These are phyloP conservation scores for Xylophagus ater DNA, from an alignment of 2,888 invertebrate genomes.

Conservation along the genomic window DNA sequence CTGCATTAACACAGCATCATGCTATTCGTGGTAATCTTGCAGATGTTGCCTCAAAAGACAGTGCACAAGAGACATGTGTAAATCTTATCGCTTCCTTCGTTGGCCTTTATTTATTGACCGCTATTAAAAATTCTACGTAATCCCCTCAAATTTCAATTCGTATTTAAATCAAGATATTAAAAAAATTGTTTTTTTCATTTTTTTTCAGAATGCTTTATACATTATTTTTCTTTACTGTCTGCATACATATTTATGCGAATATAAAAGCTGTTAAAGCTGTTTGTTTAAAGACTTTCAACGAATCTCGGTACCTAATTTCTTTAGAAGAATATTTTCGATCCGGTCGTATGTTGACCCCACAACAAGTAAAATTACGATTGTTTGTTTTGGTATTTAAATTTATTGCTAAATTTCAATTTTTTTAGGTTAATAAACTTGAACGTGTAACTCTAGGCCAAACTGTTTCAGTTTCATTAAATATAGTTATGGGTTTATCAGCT, in stretches of 20 bases:
- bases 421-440: slow-evolving; percentile 53
- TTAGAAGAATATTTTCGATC: slow-evolving; percentile 55
- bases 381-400: background rate
- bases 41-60: slow-evolving; percentile 87
- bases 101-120: slow-evolving; percentile 63
- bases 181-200: slow-evolving; percentile 12
- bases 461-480: slow-evolving; percentile 36
- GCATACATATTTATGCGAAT: slow-evolving; percentile 76
- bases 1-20: slow-evolving; percentile 89
- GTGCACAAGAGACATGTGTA: slow-evolving; percentile 93
- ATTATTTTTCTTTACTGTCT: slow-evolving; percentile 63
- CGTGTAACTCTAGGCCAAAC: slow-evolving; percentile 52
- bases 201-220: slow-evolving; percentile 54
- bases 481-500: slow-evolving; percentile 34
- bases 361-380: slow-evolving; percentile 38
- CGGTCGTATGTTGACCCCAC: slow-evolving; percentile 50
- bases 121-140: slow-evolving; percentile 46
- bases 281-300: slow-evolving; percentile 69
- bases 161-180: slow-evolving; percentile 1
- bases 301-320: slow-evolving; percentile 59
- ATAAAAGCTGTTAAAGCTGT: slow-evolving; percentile 76
- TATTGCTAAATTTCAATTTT: background rate
- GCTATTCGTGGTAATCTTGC: slow-evolving; percentile 82
- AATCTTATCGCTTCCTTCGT: slow-evolving; percentile 75
- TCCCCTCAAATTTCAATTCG: slow-evolving; percentile 20